Percentiles rank a stretch among this genome's conserved stretches.
phyloP scores from a whole-genome alignment of 2,888 invertebrate species.

The Drosophila mercatorum region DNA sequence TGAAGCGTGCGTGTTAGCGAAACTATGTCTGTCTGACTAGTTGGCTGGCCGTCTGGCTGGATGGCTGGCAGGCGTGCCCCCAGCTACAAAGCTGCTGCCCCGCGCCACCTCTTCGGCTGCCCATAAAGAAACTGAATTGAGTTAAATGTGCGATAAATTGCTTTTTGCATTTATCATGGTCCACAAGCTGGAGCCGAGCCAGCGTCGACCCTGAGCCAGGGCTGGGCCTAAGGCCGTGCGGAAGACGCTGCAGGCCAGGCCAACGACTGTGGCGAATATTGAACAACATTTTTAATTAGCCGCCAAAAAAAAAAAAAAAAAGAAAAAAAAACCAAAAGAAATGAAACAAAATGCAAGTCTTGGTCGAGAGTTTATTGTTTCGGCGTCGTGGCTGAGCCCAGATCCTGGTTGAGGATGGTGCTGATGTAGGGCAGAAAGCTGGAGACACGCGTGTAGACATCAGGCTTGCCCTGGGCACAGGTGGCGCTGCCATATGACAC shows the following conservation, averaged over 20 bases:
- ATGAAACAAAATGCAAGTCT: conserved; percentile 5
- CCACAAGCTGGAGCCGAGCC: conserved; percentile 57
- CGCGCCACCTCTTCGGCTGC: conserved; percentile 35
- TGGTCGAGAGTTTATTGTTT: conserved; percentile 43
- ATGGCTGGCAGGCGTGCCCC: conserved; percentile 45
- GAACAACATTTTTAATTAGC: conserved; percentile 81
- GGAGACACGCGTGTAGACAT: conserved; percentile 83
- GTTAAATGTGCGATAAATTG: conserved; percentile 82
- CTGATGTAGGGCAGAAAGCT: conserved; percentile 80
- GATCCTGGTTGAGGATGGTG: conserved; percentile 71
- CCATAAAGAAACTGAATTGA: conserved; percentile 78
- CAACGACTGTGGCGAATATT: conserved; percentile 70
- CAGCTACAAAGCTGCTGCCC: conserved; percentile 19
- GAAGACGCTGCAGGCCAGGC: conserved; percentile 41
- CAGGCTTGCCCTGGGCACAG: conserved; percentile 82
- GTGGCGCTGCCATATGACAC: conserved; percentile 83
- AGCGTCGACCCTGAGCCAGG: conserved; percentile 27
- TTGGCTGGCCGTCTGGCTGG: not conserved
- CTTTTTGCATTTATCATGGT: conserved; percentile 81
- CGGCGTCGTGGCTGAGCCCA: conserved; percentile 41
- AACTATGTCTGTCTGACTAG: conserved; percentile 54
- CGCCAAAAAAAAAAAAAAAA: conserved; percentile 44
- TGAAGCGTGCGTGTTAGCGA: conserved; percentile 63
- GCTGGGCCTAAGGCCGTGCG: conserved; percentile 34
- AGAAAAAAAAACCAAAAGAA: not conserved